A percentile compares a stretch with the other conserved stretches of the same genome.
These are phyloP conservation scores for Amiota minor DNA, from an alignment of 2,888 invertebrate genomes.

Conservation along the genomic window DNA sequence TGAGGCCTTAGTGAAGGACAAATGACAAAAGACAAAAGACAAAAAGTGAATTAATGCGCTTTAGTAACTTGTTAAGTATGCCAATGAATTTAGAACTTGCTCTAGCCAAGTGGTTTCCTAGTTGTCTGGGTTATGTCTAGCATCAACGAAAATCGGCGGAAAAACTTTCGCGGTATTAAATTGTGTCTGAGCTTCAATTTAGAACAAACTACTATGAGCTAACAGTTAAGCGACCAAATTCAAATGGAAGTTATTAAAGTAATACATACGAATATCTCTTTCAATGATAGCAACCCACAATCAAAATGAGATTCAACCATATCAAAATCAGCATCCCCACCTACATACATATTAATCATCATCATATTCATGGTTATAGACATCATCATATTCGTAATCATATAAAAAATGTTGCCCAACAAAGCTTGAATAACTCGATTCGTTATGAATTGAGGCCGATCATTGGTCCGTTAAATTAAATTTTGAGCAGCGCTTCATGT, in stretches of 20 bases:
- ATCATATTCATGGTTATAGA: constrained; percentile 31
- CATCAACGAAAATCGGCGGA: constrained; percentile 31
- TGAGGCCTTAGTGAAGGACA: background rate
- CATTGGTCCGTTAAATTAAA: constrained; percentile 73
- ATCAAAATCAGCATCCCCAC: constrained; percentile 29
- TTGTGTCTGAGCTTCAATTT: constrained; percentile 20
- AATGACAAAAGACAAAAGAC: constrained; percentile 14
- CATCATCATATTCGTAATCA: constrained; percentile 31
- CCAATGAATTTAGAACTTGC: constrained; percentile 54
- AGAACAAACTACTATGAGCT: no score
- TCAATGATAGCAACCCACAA: no score
- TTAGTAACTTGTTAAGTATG: constrained; percentile 64
- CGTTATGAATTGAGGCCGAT: constrained; percentile 40
- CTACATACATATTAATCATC: constrained; percentile 3
- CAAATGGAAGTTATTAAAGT: no score
- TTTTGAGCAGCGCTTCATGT: constrained; percentile 48
- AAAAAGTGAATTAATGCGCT: constrained; percentile 36
- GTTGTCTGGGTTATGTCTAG: constrained; percentile 18
- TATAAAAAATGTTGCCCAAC: constrained; percentile 55
- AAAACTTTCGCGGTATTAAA: constrained; percentile 55
- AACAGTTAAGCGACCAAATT: no score
- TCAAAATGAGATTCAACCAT: constrained; percentile 24
- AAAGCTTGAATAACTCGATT: constrained; percentile 42
- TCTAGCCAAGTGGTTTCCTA: background rate
- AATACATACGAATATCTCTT: no score